A percentile compares a stretch with the other conserved stretches of the same genome.
These are phyloP conservation scores for Drosophila flavopinicola DNA, from an alignment of 2,888 invertebrate genomes.

Conservation along the genomic window DNA sequence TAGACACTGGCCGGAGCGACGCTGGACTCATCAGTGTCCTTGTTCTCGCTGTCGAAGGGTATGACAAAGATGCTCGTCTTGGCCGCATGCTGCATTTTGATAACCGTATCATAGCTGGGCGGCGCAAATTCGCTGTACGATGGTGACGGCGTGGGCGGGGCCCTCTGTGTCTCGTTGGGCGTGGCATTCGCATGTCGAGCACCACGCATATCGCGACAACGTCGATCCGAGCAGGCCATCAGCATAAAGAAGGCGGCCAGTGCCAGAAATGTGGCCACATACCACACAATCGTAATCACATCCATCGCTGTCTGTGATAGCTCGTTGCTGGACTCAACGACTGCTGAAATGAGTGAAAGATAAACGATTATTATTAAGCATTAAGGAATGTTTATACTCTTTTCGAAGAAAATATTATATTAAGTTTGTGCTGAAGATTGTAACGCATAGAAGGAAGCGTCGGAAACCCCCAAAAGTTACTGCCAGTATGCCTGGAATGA, in stretches of 20 bases:
- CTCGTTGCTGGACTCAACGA: conserved; percentile 69
- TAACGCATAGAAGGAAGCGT: too few relatives aligned
- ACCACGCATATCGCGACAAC: conserved; percentile 69
- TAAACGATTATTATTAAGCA: background rate
- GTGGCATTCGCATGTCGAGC: conserved; percentile 39
- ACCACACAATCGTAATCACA: conserved; percentile 84
- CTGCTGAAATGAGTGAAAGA: conserved; percentile 42
- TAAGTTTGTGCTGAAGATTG: too few relatives aligned
- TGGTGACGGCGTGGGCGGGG: conserved; percentile 83
- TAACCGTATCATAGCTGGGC: conserved; percentile 83
- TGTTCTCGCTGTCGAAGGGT: conserved; percentile 65
- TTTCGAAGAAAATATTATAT: too few relatives aligned
- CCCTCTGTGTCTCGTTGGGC: conserved; percentile 60
- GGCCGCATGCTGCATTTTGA: conserved; percentile 78
- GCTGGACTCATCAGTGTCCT: conserved; percentile 41
- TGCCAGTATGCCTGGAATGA: too few relatives aligned
- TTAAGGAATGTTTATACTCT: too few relatives aligned
- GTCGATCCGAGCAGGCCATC: conserved; percentile 84
- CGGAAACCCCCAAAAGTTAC: too few relatives aligned
- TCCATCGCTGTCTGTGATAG: conserved; percentile 84
- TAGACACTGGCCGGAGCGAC: conserved; percentile 64
- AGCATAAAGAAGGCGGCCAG: conserved; percentile 83
- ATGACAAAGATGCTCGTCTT: conserved; percentile 82
- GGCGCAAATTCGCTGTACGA: conserved; percentile 84
- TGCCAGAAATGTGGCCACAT: conserved; percentile 83